Conservation (phyloP, 2,113 vertebrate genomes). For the Calyptommatus sinebrachiatus region DNA sequence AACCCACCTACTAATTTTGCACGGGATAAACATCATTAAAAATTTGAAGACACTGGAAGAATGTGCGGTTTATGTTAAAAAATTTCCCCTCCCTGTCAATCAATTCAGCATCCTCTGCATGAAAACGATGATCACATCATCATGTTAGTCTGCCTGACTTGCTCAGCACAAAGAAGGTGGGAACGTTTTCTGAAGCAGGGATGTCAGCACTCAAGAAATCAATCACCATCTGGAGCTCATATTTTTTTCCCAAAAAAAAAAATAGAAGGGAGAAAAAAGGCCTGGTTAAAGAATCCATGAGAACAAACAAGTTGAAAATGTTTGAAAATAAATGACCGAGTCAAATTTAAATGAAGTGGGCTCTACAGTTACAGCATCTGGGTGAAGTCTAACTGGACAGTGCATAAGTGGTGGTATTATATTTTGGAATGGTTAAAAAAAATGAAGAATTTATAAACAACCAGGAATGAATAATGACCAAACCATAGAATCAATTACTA, state of each 20-base stretch:
- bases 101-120: slow-evolving; percentile 89
- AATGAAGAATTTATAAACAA: no score
- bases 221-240: slow-evolving; percentile 98
- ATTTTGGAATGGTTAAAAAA: no score
- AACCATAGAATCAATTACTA: no score
- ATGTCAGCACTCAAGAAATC: slow-evolving; percentile 99
- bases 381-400: no score
- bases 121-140: slow-evolving; percentile 91
- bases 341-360: slow-evolving; percentile 78
- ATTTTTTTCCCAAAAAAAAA: slow-evolving; percentile 63
- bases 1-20: slow-evolving; percentile 68
- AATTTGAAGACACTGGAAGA: slow-evolving; percentile 78
- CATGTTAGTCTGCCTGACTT: slow-evolving; percentile 98
- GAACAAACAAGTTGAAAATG: slow-evolving; percentile 79
- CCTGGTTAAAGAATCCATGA: slow-evolving; percentile 81
- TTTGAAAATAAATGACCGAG: slow-evolving; percentile 86
- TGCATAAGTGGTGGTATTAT: no score
- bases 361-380: no score
- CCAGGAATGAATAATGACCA: no score
- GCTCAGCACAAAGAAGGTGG: slow-evolving; percentile 96
- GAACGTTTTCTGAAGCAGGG: slow-evolving; percentile 93
- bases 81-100: slow-evolving; percentile 83
- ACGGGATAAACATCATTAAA: slow-evolving; percentile 77
- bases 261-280: slow-evolving; percentile 85
- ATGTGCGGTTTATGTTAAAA: slow-evolving; percentile 80